Base-by-base conservation (phyloP, 2,797 vertebrate species). In the Xenops minutus region DNA sequence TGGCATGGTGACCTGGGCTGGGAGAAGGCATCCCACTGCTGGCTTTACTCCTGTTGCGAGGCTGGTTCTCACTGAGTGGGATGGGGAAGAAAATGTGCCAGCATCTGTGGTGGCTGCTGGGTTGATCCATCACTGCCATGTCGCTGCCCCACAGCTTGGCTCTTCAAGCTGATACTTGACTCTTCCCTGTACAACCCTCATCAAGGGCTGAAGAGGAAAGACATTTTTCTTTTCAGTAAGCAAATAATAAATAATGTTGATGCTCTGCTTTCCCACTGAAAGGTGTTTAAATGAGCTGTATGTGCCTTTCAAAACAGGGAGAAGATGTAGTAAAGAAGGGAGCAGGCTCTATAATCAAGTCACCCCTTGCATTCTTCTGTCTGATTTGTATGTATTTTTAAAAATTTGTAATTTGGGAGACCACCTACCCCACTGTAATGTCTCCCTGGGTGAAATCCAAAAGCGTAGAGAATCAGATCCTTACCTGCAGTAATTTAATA, bases 241-340 rank as follows among this genome's bases (percentile, higher is more conserved):
- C 0, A 2, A 72, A 61, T 61, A n/a, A 43, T 85, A 89, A 92
- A 72, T 81, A 68, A 93, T 72, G 41, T 34, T 27, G 17, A 3
- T 63, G 39, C 17, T 93, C 54, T 74, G 20, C 24, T 85, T 52
- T 95, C 43, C 19, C 18, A 43, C 48, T 59, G 67, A 80, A 85
- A 12, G 21, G 22, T 24, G 4, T 90, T 90, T 92, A 94, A 93
- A 87, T 24, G 82, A 92, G 30, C n/a, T 72, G 19, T 54, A 44
- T 1, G 0, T 44, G 39, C 71, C 54, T 92, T 95, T 94, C 13
- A 3, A 86, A 94, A 67, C 3, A 9, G 21, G 16, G n/a, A 43
- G 43, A 78, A 88, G n/a, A 75, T 71, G 19, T 14, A 62, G 34
- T 63, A 16, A 77, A 61, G 34, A 66, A 76, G n/a, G 20, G 44